Evolutionary conservation across 2,113 vertebrate genomes (phyloP), one percentile per base, ranked within the genome.

Genomic region (Sylvilagus bachmani): DNA sequence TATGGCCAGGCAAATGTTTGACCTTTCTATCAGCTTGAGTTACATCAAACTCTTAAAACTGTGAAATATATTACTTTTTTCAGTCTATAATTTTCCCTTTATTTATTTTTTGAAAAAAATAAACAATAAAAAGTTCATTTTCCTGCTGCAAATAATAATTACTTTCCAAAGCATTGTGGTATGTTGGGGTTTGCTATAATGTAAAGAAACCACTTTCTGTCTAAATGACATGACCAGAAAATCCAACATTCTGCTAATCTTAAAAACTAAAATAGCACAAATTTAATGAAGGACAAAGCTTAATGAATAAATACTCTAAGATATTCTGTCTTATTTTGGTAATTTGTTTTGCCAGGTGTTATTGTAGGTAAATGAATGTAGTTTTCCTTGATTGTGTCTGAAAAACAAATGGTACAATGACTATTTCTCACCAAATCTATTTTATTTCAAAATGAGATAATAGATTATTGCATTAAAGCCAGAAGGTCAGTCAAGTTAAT

Each of bases 401-500:
- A 83, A 97, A 97, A 98, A 88, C 64, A 98, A 98, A 95, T 82
- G 14, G 64, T 94, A 16, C 6, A 58, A 96, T 96, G 75, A 85
- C n/a, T 80, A 69, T 94, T 97, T 82, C 61, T 49, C 86, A 93
- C 91, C 86, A 96, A 73, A 94, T 93, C 95, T 97, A 96, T 97
- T 98, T 96, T 33, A 97, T 97, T 96, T 97, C 91, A 97, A 94
- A 96, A 83, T 55, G 64, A 96, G 70, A 92, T 95, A 96, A 97
- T 67, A 96, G 80, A 96, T 96, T 88, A 64, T 97, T 98, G 96
- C 98, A 93, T 88, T 64, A 66, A 91, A 87, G 96, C 96, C 97
- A 98, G 96, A 96, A 95, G 97, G 67, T 93, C 89, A 97, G 78
- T 96, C 79, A 97, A 89, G 91, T 89, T 96, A 97, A 98, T 96